phyloP scores from a whole-genome alignment of 2,797 vertebrate species.

The Eurystomus glaucurus region DNA sequence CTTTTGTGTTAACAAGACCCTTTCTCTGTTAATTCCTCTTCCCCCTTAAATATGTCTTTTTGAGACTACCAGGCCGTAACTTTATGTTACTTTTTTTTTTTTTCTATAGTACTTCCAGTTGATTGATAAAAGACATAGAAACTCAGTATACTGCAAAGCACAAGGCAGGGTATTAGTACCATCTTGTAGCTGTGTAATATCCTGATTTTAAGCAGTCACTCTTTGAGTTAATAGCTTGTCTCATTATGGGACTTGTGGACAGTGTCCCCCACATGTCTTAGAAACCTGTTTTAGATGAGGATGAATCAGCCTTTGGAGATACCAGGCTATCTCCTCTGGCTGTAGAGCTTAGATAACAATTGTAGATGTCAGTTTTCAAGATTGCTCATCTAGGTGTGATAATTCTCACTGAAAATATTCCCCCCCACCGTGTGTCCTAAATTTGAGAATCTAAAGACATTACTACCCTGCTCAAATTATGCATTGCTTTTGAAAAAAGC shows the following conservation, averaged over 20 bases:
- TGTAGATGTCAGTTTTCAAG: neutral
- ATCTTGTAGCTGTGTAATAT: neutral
- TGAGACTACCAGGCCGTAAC: neutral
- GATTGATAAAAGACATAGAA: neutral
- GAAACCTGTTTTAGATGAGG: neutral
- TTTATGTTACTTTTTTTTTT: neutral
- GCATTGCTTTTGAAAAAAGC: neutral
- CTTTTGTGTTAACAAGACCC: neutral
- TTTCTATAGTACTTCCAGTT: neutral
- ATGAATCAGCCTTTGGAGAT: neutral
- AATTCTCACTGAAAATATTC: neutral
- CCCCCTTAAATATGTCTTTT: neutral
- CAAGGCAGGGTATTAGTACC: neutral
- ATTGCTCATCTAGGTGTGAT: neutral
- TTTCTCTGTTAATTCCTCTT: neutral
- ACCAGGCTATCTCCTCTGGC: neutral
- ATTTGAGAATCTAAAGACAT: neutral
- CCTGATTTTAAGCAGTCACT: neutral
- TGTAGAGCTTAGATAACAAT: neutral
- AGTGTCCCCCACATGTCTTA: neutral
- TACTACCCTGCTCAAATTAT: neutral
- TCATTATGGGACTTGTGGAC: neutral
- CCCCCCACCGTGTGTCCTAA: accelerated
- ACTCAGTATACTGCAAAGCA: neutral
- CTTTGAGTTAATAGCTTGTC: neutral